Evolutionary conservation across 2,113 vertebrate genomes (phyloP).

Genomic region (Xyrauchen texanus): DNA sequence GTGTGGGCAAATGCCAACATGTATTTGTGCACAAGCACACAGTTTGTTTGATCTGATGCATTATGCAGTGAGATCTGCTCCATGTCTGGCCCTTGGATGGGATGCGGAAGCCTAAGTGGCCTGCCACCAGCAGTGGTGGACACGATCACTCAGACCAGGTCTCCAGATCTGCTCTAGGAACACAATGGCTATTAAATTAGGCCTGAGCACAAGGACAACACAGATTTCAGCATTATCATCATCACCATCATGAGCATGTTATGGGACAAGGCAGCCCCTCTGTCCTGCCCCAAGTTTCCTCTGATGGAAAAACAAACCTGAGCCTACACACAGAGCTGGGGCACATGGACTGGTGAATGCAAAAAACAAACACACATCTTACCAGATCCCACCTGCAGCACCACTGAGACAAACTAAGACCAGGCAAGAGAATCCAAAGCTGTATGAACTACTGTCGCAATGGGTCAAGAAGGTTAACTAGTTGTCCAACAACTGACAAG

Average conservation of each 20-base stretch:
- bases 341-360: slow-evolving; percentile 37
- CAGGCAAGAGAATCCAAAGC: neutral
- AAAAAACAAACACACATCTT: slow-evolving; percentile 39
- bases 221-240: slow-evolving; percentile 15
- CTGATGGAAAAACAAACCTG: slow-evolving; percentile 37
- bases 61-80: slow-evolving; percentile 39
- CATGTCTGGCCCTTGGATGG: too few species aligned
- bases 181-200: slow-evolving; percentile 44
- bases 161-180: slow-evolving; percentile 20
- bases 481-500: too few species aligned
- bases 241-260: slow-evolving; percentile 1
- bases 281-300: slow-evolving; percentile 1
- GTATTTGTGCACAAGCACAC: slow-evolving; percentile 7
- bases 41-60: slow-evolving; percentile 36
- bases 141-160: too few species aligned
- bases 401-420: neutral
- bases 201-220: slow-evolving; percentile 28
- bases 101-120: too few species aligned
- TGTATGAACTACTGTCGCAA: neutral
- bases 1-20: slow-evolving; percentile 11
- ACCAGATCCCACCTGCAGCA: neutral
- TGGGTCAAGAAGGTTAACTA: too few species aligned
- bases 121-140: too few species aligned
- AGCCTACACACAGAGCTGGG: slow-evolving; percentile 37
- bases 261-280: slow-evolving; percentile 8